A percentile compares a stretch with the other conserved stretches of the same genome.
These are phyloP conservation scores for Phalloptychus januarius DNA, from an alignment of 2,797 vertebrate species.

Conservation along the genomic window DNA sequence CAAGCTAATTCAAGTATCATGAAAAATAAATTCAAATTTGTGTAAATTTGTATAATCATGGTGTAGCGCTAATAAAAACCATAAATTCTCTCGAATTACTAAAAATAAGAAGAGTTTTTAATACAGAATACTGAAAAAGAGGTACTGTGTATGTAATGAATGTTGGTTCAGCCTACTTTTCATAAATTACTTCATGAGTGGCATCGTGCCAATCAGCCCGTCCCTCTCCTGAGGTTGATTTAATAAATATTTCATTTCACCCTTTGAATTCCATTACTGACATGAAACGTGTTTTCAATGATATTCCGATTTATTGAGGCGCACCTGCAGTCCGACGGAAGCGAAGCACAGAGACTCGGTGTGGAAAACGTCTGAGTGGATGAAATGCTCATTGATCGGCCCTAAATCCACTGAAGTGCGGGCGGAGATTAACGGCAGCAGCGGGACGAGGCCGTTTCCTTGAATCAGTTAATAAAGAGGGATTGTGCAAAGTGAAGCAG, in stretches of 20 bases:
- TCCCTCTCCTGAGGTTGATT: not conserved
- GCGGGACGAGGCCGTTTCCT: constrained; percentile 16
- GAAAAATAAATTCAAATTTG: not conserved
- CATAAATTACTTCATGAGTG: not conserved
- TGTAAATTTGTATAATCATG: not conserved
- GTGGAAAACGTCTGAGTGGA: constrained; percentile 3
- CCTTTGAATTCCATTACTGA: not conserved
- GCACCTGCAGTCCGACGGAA: not conserved
- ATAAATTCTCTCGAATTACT: not conserved
- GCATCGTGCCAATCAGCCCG: not conserved
- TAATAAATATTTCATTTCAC: not conserved
- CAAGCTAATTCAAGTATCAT: not conserved
- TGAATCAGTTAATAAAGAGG: constrained; percentile 31
- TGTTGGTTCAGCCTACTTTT: not conserved
- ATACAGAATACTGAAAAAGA: not conserved
- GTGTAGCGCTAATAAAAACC: not conserved
- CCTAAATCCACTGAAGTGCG: constrained; percentile 26
- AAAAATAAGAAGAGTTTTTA: not conserved
- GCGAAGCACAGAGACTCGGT: constrained; percentile 2
- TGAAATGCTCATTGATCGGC: constrained; percentile 27
- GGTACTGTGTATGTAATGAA: not conserved
- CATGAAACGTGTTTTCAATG: not conserved
- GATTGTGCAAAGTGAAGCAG: constrained; percentile 16
- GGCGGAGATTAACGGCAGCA: constrained; percentile 18
- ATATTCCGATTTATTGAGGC: not conserved